Conservation (phyloP, 2,797 vertebrate genomes). For the Acanthurus leucopareius region DNA sequence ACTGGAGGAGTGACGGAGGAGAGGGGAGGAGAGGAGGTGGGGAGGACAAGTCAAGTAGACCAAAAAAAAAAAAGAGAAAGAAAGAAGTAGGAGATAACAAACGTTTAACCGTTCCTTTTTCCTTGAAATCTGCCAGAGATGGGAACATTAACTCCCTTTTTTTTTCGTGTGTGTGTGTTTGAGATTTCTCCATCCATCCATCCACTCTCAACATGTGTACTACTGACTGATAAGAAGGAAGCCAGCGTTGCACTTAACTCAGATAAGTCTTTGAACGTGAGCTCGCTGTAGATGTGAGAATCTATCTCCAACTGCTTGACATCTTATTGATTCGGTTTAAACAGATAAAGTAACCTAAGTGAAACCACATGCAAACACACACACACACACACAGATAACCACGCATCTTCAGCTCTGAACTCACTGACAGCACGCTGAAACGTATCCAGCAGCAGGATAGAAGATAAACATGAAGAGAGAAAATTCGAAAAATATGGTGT, state of each 20-base stretch:
- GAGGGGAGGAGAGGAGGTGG: slow-evolving; percentile 42
- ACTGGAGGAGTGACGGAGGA: slow-evolving; percentile 44
- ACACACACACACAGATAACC: slow-evolving; percentile 28
- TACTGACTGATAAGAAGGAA: slow-evolving; percentile 54
- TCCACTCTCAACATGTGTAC: slow-evolving; percentile 25
- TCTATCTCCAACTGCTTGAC: slow-evolving; percentile 20
- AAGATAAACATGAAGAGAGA: slow-evolving; percentile 42
- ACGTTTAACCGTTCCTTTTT: slow-evolving; percentile 44
- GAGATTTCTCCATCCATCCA: slow-evolving; percentile 30
- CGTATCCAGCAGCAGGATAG: slow-evolving; percentile 1
- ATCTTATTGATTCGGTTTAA: slow-evolving; percentile 42
- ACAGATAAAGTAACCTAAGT: slow-evolving; percentile 30
- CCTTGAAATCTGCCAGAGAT: slow-evolving; percentile 9
- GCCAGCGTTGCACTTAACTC: slow-evolving; percentile 53
- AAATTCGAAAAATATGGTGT: slow-evolving; percentile 49
- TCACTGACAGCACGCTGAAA: slow-evolving; percentile 36
- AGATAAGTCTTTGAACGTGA: slow-evolving; percentile 53
- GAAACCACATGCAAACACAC: slow-evolving; percentile 45
- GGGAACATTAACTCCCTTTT: slow-evolving; percentile 30
- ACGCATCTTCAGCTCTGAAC: slow-evolving; percentile 39
- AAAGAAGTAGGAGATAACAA: slow-evolving; percentile 17
- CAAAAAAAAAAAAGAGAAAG: slow-evolving; percentile 10
- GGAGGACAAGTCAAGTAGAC: slow-evolving; percentile 15
- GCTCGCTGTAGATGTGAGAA: slow-evolving; percentile 48
- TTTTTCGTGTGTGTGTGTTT: slow-evolving; percentile 34